Conservation (phyloP, 2,888 invertebrate genomes). For the Nineta flava region DNA sequence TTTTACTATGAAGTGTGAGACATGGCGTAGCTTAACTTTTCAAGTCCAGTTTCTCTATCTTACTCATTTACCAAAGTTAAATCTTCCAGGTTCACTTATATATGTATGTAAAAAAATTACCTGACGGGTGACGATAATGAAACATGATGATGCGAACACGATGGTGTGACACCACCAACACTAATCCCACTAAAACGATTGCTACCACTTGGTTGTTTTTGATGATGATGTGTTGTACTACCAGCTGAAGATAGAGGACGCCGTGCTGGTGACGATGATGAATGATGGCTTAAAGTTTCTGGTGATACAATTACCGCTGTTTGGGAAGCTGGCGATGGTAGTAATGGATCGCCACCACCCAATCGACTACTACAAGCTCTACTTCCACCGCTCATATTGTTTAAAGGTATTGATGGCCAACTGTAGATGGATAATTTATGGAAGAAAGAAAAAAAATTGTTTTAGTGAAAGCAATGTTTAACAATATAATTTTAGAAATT, state of each 20-base stretch:
- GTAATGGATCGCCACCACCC: slow-evolving; percentile 31
- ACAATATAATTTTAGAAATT: background rate
- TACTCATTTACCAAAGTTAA: too few species aligned
- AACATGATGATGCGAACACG: slow-evolving; percentile 36
- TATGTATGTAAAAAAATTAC: slow-evolving; percentile 19
- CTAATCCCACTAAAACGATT: slow-evolving; percentile 7
- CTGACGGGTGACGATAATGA: slow-evolving; percentile 36
- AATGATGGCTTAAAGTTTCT: slow-evolving; percentile 54
- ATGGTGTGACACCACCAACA: slow-evolving; percentile 23
- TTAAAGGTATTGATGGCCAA: slow-evolving; percentile 44
- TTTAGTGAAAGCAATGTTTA: too few species aligned
- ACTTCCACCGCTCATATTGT: slow-evolving; percentile 47
- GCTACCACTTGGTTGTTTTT: background rate
- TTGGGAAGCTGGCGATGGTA: slow-evolving; percentile 60
- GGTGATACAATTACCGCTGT: slow-evolving; percentile 61
- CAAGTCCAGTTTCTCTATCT: too few species aligned
- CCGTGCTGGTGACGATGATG: slow-evolving; percentile 46
- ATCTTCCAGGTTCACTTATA: too few species aligned
- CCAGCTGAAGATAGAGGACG: background rate
- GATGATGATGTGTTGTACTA: background rate
- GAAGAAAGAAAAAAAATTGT: slow-evolving; percentile 15
- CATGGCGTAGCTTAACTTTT: too few species aligned
- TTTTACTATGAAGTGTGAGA: too few species aligned
- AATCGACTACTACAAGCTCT: slow-evolving; percentile 34
- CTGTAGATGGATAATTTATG: slow-evolving; percentile 17